Evolutionary conservation across 2,888 invertebrate species (phyloP).

Genomic region (Orthosia cruda): DNA sequence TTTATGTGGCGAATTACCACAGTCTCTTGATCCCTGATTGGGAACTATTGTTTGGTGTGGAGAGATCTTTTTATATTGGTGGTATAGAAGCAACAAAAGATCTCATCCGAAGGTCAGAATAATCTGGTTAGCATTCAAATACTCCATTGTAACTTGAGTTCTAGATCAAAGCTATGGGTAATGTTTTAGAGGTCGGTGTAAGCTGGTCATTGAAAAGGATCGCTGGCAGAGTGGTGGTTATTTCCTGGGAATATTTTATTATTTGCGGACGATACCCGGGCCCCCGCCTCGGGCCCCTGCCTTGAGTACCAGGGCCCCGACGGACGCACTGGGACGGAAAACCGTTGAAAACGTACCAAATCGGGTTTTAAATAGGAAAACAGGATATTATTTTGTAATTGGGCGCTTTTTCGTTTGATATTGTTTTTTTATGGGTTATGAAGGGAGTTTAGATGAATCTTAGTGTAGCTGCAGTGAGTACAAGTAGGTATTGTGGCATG

Average conservation of each 20-base stretch:
- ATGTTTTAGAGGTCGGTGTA: slow-evolving; percentile 3
- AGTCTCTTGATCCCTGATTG: not conserved
- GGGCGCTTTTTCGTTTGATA: slow-evolving; percentile 32
- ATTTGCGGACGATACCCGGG: slow-evolving; percentile 53
- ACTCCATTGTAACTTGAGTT: slow-evolving; percentile 3
- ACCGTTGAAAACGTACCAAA: slow-evolving; percentile 59
- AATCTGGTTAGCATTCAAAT: slow-evolving; percentile 44
- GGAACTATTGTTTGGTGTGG: not conserved
- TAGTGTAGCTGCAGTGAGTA: not conserved
- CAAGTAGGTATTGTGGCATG: not conserved
- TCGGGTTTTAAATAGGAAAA: slow-evolving; percentile 44
- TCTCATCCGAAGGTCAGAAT: slow-evolving; percentile 42
- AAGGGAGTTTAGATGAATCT: not conserved
- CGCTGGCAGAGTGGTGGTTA: slow-evolving; percentile 48
- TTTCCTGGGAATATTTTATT: slow-evolving; percentile 67
- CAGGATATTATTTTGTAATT: slow-evolving; percentile 51
- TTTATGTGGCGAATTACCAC: not conserved
- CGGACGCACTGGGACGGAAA: slow-evolving; percentile 49
- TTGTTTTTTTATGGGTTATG: slow-evolving; percentile 19
- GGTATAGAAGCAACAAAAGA: slow-evolving; percentile 35
- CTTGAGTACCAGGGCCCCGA: not conserved
- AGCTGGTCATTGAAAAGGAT: slow-evolving; percentile 43
- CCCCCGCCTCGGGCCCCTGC: not conserved
- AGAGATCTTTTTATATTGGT: slow-evolving; percentile 37
- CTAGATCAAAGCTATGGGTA: not conserved